Percentiles rank a stretch among this genome's conserved stretches.
Conservation (phyloP, 2,888 invertebrate species). For the Lepidochitona cinerea region DNA sequence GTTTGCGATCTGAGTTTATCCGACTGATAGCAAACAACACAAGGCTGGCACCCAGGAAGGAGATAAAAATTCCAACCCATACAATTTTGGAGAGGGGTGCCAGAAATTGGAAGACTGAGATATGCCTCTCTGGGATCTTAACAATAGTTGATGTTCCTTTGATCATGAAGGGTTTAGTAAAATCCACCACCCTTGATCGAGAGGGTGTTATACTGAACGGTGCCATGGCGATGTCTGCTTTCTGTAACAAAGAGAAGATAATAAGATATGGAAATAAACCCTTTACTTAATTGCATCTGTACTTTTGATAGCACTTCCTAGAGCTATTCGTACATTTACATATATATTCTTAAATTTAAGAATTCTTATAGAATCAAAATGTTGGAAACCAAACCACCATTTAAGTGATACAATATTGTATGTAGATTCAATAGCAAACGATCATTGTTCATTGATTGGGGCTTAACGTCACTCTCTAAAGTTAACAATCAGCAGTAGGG, state of each 20-base stretch:
- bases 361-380: too few relatives aligned
- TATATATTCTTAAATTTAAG: too few relatives aligned
- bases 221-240: conserved; percentile 95
- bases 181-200: conserved; percentile 93
- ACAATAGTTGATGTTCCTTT: conserved; percentile 95
- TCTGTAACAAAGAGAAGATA: conserved; percentile 78
- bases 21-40: conserved; percentile 60
- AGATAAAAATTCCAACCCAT: conserved; percentile 62
- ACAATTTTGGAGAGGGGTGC: conserved; percentile 96
- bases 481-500: too few relatives aligned
- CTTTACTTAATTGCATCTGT: too few relatives aligned
- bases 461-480: too few relatives aligned
- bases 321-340: too few relatives aligned
- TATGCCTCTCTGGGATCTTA: conserved; percentile 88
- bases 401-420: too few relatives aligned
- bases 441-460: too few relatives aligned
- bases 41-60: conserved; percentile 54
- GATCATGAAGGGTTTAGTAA: conserved; percentile 97
- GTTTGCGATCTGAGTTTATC: conserved; percentile 47
- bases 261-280: too few relatives aligned
- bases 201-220: conserved; percentile 94
- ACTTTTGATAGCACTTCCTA: too few relatives aligned
- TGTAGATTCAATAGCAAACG: too few relatives aligned
- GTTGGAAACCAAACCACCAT: too few relatives aligned
- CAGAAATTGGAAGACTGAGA: conserved; percentile 95